phyloP scores from a whole-genome alignment of 2,797 vertebrate genomes.

The Enteromius unitaeniatus region DNA sequence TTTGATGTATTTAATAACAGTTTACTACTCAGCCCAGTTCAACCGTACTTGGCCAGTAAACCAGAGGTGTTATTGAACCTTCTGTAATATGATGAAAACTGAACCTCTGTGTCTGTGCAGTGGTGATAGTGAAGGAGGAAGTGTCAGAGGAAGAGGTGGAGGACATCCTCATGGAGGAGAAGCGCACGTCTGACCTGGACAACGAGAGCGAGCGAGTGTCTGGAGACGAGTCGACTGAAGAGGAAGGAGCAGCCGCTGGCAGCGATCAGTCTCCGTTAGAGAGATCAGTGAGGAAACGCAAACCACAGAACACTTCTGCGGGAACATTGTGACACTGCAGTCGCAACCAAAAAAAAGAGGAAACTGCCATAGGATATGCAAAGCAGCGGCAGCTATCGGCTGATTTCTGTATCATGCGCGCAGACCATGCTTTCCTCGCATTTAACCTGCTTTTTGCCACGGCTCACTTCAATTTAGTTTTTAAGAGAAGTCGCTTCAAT shows the following conservation, averaged over 20 bases:
- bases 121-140: slow-evolving; percentile 55
- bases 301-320: slow-evolving; percentile 48
- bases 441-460: background rate
- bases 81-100: background rate
- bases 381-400: background rate
- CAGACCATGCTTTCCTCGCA: background rate
- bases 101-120: slow-evolving; percentile 25
- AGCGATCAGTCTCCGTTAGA: slow-evolving; percentile 39
- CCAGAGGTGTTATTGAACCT: background rate
- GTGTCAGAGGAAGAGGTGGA: slow-evolving; percentile 63
- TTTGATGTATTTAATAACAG: background rate
- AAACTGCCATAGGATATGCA: slow-evolving; percentile 22
- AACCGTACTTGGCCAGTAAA: background rate
- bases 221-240: slow-evolving; percentile 61
- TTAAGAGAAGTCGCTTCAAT: background rate
- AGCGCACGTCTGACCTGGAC: slow-evolving; percentile 57
- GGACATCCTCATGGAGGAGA: slow-evolving; percentile 51
- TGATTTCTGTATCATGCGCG: slow-evolving; percentile 15
- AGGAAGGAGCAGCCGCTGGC: slow-evolving; percentile 50
- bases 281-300: slow-evolving; percentile 60
- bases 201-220: slow-evolving; percentile 61
- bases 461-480: background rate
- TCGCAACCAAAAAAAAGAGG: slow-evolving; percentile 28
- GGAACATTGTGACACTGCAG: slow-evolving; percentile 46
- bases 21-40: background rate